A percentile compares a stretch with the other conserved stretches of the same genome.
Evolutionary conservation across 2,797 vertebrate species (phyloP).

Genomic region (Orientallactaga sibirica): DNA sequence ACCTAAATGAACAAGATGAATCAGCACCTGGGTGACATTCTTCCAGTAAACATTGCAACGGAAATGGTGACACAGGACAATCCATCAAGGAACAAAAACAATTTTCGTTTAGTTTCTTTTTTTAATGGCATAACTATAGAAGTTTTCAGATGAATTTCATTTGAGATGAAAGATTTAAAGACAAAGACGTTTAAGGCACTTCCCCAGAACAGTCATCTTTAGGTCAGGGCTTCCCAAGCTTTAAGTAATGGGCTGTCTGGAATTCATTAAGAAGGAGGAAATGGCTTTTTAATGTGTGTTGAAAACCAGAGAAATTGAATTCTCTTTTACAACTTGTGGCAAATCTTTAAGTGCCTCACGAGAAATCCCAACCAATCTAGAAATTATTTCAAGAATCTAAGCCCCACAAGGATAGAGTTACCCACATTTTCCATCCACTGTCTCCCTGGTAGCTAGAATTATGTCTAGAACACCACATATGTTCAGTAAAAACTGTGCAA

Average conservation of each 20-base stretch:
- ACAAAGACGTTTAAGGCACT: conserved; percentile 8
- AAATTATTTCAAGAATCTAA: conserved; percentile 13
- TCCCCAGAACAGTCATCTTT: conserved; percentile 3
- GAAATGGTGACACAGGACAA: conserved; percentile 23
- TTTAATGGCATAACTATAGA: background rate
- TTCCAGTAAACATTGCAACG: background rate
- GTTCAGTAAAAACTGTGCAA: background rate
- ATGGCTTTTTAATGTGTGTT: conserved; percentile 5
- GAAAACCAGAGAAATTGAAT: conserved; percentile 43
- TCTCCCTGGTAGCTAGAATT: background rate
- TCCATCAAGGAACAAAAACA: background rate
- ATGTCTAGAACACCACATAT: background rate
- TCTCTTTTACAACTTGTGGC: background rate
- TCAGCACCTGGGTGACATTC: conserved; percentile 2
- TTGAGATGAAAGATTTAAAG: conserved; percentile 39
- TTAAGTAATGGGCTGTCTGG: background rate
- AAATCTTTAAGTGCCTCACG: conserved; percentile 44
- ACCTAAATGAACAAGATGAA: conserved; percentile 59
- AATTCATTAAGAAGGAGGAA: conserved; percentile 38
- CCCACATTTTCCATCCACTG: background rate
- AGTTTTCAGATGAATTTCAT: conserved; percentile 17
- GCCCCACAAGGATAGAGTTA: background rate
- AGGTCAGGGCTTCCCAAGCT: background rate
- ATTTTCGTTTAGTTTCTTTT: background rate
- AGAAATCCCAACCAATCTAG: background rate